Conservation (phyloP, 2,113 vertebrate species). For the Takifugu bimaculatus region DNA sequence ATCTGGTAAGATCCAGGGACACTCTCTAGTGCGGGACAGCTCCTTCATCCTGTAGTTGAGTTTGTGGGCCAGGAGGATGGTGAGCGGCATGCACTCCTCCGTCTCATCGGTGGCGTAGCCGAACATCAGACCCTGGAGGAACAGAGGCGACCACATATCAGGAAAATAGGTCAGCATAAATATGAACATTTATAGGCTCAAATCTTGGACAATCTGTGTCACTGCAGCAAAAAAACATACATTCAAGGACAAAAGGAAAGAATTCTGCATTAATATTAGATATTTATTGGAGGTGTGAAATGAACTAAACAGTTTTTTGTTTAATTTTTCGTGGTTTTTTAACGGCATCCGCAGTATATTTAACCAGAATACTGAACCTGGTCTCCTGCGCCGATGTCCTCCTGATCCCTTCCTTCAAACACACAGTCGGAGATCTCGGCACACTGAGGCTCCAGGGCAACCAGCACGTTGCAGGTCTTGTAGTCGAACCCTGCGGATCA, state of each 20-base stretch:
- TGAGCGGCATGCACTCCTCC: constrained; percentile 75
- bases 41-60: constrained; percentile 71
- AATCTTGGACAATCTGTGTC: too few relatives aligned
- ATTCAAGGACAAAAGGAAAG: neutral
- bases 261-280: too few relatives aligned
- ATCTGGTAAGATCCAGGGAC: constrained; percentile 74
- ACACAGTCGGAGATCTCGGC: constrained; percentile 71
- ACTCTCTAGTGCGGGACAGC: constrained; percentile 62
- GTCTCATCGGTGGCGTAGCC: constrained; percentile 78
- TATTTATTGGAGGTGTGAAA: too few relatives aligned
- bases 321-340: too few relatives aligned
- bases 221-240: neutral
- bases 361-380: constrained; percentile 57
- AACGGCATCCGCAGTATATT: neutral
- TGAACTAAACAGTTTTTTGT: too few relatives aligned
- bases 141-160: neutral
- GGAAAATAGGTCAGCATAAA: neutral
- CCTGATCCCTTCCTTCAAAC: constrained; percentile 66
- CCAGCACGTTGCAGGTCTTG: constrained; percentile 75
- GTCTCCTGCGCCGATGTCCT: constrained; percentile 76
- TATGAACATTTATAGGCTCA: too few relatives aligned
- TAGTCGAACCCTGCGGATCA: constrained; percentile 73
- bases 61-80: constrained; percentile 71
- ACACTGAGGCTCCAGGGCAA: constrained; percentile 73
- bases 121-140: constrained; percentile 74